These are phyloP conservation scores for Hoplostethus atlanticus DNA, from an alignment of 2,797 vertebrate species.

Conservation along the genomic window DNA sequence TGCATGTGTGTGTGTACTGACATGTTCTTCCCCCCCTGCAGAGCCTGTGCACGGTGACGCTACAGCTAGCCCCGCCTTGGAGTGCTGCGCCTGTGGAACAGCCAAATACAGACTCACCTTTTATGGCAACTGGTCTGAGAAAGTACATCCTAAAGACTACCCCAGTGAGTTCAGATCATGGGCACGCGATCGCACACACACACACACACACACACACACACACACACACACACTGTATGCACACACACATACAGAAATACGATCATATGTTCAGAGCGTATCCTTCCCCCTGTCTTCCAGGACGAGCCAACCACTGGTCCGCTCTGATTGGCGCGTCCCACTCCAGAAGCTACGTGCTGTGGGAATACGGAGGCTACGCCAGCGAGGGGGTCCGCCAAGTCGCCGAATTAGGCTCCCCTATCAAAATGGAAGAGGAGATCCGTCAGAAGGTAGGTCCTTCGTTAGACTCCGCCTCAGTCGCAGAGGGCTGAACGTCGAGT, in stretches of 20 bases:
- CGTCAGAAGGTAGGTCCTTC: slow-evolving; percentile 90
- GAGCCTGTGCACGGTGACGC: slow-evolving; percentile 84
- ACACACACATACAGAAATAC: too few species aligned
- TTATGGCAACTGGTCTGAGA: slow-evolving; percentile 98
- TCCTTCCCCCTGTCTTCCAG: slow-evolving; percentile 67
- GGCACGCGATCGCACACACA: background rate
- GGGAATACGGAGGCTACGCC: slow-evolving; percentile 96
- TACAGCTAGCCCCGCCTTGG: slow-evolving; percentile 87
- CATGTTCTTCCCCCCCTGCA: slow-evolving; percentile 64
- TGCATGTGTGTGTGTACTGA: slow-evolving; percentile 16
- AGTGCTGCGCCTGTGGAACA: slow-evolving; percentile 97
- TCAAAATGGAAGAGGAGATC: slow-evolving; percentile 99
- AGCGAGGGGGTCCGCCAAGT: slow-evolving; percentile 97
- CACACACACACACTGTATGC: background rate
- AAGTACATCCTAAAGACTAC: slow-evolving; percentile 95
- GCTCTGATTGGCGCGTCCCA: slow-evolving; percentile 97
- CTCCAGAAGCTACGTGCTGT: slow-evolving; percentile 92
- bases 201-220: slow-evolving; percentile 16
- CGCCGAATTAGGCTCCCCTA: slow-evolving; percentile 94
- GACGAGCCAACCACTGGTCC: slow-evolving; percentile 98
- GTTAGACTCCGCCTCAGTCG: too few species aligned
- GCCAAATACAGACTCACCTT: slow-evolving; percentile 98
- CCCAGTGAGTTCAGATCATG: slow-evolving; percentile 88
- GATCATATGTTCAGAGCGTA: too few species aligned
- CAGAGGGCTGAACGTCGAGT: too few species aligned